Percentiles rank a stretch among this genome's conserved stretches.
Evolutionary conservation across 2,113 vertebrate species (phyloP).

Genomic region (Sceloporus tristichus): DNA sequence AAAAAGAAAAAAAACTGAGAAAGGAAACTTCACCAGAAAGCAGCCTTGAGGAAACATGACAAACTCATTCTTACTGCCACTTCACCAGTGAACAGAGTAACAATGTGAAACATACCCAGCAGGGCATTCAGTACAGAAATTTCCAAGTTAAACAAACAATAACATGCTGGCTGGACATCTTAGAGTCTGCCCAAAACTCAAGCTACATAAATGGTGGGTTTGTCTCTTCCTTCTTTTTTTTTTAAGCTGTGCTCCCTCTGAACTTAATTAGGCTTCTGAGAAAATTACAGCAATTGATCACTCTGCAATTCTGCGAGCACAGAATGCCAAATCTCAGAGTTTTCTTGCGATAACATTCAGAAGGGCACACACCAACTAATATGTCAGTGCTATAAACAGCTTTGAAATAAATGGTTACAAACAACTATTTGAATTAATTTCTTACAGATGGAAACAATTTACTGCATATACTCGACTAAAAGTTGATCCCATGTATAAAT

Average conservation of each 20-base stretch:
- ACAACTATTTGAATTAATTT: neutral
- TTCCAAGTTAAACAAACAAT: neutral
- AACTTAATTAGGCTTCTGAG: conserved; percentile 17
- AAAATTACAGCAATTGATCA: neutral
- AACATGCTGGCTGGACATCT: neutral
- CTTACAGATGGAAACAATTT: neutral
- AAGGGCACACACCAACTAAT: neutral
- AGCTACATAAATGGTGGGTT: conserved; percentile 10
- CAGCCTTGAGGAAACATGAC: neutral
- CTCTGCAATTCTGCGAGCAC: neutral
- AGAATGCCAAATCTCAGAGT: conserved; percentile 1
- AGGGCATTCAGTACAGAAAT: neutral
- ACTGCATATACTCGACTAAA: no score
- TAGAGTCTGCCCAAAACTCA: conserved; percentile 19
- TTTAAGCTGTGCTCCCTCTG: neutral
- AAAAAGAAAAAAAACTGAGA: neutral
- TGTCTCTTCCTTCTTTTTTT: neutral
- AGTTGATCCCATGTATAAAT: no score
- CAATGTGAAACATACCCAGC: neutral
- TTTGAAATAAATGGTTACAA: neutral
- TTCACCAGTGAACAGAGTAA: neutral
- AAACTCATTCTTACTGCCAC: neutral
- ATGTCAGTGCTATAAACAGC: neutral
- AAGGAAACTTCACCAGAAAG: neutral
- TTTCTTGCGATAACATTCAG: neutral